Evolutionary conservation across 1,140 invertebrate species (phyloP), one percentile per base, ranked within the genome.

Genomic region (Papilio polyxenes): DNA sequence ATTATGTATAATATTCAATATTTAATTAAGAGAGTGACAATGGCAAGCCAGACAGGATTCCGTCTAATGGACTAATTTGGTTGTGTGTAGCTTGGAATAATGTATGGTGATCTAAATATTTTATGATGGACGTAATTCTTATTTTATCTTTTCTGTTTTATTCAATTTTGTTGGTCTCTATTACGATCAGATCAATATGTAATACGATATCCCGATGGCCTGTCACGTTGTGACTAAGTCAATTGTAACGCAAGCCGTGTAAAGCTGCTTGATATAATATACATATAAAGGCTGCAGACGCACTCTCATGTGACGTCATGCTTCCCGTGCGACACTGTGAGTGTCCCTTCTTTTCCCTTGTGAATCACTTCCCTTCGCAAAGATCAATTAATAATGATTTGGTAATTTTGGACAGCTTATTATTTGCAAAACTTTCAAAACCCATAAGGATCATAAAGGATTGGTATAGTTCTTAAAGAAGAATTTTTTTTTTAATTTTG

Each of bases 291-390:
- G 65, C 15, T 7, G 20, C 62, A 37, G 31, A 69, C 23, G 65
- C 74, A 75, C 48, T 75, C 74, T 75, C 48, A 23, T 17, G 74
- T 75, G 44, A 75, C 17, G 74, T 75, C 74, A 49, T 17, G 44
- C 74, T 75, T 75, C 48, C 48, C 40, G 74, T 69, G 11, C 65
- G 65, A 69, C 65, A 69, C 65, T 10, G n/a, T 9, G 62, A 65
- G 11, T 31, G 65, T 15, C 11, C 65, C 65, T 31, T 15, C 11
- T 31, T 23, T 31, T 15, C 10, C 31, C 11, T 6, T 69, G 4
- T 37, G 23, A 37, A 37, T 37, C 23, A 37, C 17, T 69, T 69
- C 65, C 23, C 65, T 37, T 69, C 65, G 10, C 65, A 37, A 37
- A 37, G 62, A 23, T 37, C n/a, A 15, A 37, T 37, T 69, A 51